These are phyloP conservation scores for Pandemis cinnamomeana DNA, from an alignment of 2,888 invertebrate genomes.

Conservation along the genomic window DNA sequence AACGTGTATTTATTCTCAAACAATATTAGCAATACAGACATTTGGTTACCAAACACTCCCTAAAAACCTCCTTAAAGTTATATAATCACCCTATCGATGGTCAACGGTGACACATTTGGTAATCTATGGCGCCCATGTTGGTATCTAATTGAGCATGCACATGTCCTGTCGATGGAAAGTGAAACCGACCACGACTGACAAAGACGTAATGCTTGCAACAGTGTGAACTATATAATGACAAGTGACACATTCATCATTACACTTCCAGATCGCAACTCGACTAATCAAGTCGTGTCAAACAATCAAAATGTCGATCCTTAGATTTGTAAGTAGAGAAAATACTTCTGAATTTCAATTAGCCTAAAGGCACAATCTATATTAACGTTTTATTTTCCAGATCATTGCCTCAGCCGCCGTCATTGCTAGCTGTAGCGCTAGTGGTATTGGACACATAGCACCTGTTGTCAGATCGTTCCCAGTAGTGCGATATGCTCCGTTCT, in stretches of 20 bases:
- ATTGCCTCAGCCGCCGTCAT: slow-evolving; percentile 64
- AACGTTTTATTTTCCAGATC: slow-evolving; percentile 59
- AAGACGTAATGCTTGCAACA: slow-evolving; percentile 80
- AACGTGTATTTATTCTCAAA: neutral
- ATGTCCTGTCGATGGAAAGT: slow-evolving; percentile 81
- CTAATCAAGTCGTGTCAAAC: slow-evolving; percentile 68
- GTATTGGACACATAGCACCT: slow-evolving; percentile 68
- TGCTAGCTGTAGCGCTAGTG: slow-evolving; percentile 77
- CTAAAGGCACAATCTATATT: neutral
- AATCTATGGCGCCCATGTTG: slow-evolving; percentile 68
- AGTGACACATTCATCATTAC: slow-evolving; percentile 71
- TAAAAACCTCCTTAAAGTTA: slow-evolving; percentile 61
- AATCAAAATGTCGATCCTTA: slow-evolving; percentile 67
- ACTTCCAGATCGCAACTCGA: slow-evolving; percentile 69
- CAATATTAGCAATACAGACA: slow-evolving; percentile 4
- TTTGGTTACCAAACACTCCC: slow-evolving; percentile 50
- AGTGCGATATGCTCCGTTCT: slow-evolving; percentile 78
- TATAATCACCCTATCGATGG: slow-evolving; percentile 71
- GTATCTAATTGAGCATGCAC: slow-evolving; percentile 74
- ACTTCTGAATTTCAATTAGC: neutral
- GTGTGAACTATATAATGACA: slow-evolving; percentile 81
- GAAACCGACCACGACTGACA: slow-evolving; percentile 71
- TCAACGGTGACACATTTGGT: slow-evolving; percentile 67
- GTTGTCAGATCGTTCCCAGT: slow-evolving; percentile 69
- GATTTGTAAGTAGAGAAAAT: slow-evolving; percentile 68